Evolutionary conservation across 2,113 vertebrate genomes (phyloP).

Genomic region (sheep (Ovis aries)): DNA sequence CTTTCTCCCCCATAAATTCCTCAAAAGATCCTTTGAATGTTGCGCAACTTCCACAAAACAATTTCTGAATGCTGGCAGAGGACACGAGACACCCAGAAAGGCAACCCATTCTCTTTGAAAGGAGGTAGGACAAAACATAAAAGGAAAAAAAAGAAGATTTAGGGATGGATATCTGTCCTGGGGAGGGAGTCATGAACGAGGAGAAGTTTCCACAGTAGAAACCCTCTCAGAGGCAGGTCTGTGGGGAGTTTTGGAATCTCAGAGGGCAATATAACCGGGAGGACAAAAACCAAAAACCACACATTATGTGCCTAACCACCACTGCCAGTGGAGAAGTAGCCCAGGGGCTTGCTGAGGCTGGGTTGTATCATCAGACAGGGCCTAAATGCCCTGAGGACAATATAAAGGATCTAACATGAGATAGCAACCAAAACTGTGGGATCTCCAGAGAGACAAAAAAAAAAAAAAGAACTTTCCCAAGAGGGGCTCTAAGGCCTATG

Average conservation of each 20-base stretch:
- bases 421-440: too few relatives aligned
- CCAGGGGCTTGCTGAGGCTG: neutral
- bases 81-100: neutral
- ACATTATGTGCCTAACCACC: neutral
- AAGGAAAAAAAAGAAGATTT: neutral
- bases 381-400: neutral
- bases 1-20: neutral
- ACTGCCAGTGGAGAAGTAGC: neutral
- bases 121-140: neutral
- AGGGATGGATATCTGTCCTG: neutral
- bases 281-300: neutral
- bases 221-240: neutral
- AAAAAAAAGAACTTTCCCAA: neutral
- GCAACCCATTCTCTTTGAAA: neutral
- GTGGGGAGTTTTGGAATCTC: neutral
- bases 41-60: neutral
- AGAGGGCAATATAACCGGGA: neutral
- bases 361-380: fast-evolving
- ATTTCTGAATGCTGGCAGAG: neutral
- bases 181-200: neutral
- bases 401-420: too few relatives aligned
- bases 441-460: neutral
- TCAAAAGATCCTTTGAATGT: neutral
- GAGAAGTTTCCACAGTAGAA: neutral
- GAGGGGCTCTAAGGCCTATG: neutral